Evolutionary conservation across 2,113 vertebrate species (phyloP), one percentile per base, ranked within the genome.

Genomic region (Todiramphus saurophagus): DNA sequence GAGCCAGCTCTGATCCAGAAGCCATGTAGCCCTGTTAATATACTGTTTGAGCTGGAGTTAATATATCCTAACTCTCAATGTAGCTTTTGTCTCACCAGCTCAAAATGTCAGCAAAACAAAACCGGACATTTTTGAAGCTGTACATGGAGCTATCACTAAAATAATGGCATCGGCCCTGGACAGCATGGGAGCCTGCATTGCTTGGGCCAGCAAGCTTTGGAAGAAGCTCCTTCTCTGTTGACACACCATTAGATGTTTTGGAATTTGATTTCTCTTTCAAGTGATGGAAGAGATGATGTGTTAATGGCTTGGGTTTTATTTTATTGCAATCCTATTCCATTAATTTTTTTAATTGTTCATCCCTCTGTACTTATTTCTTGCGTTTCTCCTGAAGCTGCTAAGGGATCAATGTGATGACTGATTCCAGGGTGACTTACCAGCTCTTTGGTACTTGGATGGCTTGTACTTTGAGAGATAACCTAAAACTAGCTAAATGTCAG

Each of bases 1-100:
- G 75, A 93, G 55, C 88, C 90, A 93, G 60, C 59, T 80, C 35
- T 69, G 92, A 73, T 73, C 83, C 75, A 88, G 82, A 79, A 94
- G 70, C 67, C 14, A 2, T 41, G 28, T 39, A 60, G 53, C 16
- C 59, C n/a, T 77, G 44, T 76, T 83, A 66, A 62, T 77, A 16
- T 1, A 62, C 63, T 62, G 21, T 66, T 70, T 66, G 72, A 93
- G 44, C 79, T 80, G 79, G 21, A 92, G 72, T 72, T 88, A 44
- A 70, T 83, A 37, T 31, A 63, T 70, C 50, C 25, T 27, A 28
- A 55, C 17, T 88, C n/a, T 74, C 50, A 69, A n/a, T 41, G 13
- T 33, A 55, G 55, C 46, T 94, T 90, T 48, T 62, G 14, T 93
- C 33, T 90, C 68, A 19, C 58, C 58, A 44, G 27, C 48, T 90